Percentiles rank a stretch among this genome's conserved stretches.
These are phyloP conservation scores for Lithophane leautieri DNA, from an alignment of 2,888 invertebrate species.

Conservation along the genomic window DNA sequence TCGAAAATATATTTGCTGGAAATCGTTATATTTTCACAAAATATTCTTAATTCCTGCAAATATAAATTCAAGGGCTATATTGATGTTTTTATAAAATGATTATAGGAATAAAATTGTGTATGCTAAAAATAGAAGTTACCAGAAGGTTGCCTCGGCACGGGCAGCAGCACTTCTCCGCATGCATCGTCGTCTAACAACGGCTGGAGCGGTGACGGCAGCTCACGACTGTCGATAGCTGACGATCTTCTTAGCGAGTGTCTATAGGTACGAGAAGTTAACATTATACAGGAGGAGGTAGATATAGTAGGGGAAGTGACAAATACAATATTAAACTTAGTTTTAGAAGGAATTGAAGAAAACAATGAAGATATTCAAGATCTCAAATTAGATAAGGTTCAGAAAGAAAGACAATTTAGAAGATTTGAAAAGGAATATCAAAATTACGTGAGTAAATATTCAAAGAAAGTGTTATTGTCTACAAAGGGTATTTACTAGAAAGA, in stretches of 20 bases:
- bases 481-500: neutral
- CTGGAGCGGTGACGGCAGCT: slow-evolving; percentile 85
- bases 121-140: slow-evolving; percentile 72
- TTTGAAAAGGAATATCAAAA: neutral
- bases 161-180: slow-evolving; percentile 84
- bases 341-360: neutral
- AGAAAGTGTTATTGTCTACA: neutral
- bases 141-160: slow-evolving; percentile 88
- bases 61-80: too few relatives aligned
- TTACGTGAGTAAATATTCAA: neutral
- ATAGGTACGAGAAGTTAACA: neutral
- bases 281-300: neutral
- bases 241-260: slow-evolving; percentile 89
- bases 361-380: neutral
- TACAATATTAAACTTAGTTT: neutral
- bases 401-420: neutral
- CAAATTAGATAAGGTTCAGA: neutral
- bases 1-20: too few relatives aligned
- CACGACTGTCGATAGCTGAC: slow-evolving; percentile 91
- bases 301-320: neutral
- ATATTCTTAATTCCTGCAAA: too few relatives aligned
- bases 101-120: neutral
- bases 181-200: slow-evolving; percentile 83
- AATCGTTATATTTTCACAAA: too few relatives aligned
- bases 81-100: too few relatives aligned